These are phyloP conservation scores for Monopterus albus DNA, from an alignment of 2,113 vertebrate genomes.

Conservation along the genomic window DNA sequence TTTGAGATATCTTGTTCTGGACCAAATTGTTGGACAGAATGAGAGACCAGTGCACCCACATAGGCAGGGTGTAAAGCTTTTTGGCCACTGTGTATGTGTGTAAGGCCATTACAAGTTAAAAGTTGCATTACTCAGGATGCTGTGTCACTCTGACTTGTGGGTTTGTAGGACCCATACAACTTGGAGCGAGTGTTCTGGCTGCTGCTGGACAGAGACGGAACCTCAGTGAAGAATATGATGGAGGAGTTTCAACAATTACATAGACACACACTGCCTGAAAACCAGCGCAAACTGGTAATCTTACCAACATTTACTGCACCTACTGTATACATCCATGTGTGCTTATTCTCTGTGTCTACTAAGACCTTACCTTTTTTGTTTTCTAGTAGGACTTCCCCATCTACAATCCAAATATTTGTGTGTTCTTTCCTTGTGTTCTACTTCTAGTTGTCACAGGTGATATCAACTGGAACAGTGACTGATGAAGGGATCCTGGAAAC, in stretches of 20 bases:
- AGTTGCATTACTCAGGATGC: neutral
- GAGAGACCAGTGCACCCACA: neutral
- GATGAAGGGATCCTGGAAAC: constrained; percentile 80
- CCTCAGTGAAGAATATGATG: constrained; percentile 85
- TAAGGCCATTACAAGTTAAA: no score
- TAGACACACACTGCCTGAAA: constrained; percentile 74
- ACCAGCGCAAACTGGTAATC: constrained; percentile 75
- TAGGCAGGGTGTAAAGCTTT: neutral
- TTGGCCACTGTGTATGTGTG: no score
- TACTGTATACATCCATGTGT: neutral
- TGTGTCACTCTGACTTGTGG: constrained; percentile 4
- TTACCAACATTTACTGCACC: neutral
- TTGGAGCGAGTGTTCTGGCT: constrained; percentile 95
- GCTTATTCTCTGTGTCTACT: no score
- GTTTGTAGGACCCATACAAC: constrained; percentile 91
- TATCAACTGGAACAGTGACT: constrained; percentile 71
- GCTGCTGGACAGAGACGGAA: constrained; percentile 79
- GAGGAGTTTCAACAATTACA: constrained; percentile 84
- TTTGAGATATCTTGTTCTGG: neutral
- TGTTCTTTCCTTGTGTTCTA: neutral
- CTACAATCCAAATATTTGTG: no score
- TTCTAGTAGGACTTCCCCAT: no score
- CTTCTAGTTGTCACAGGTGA: constrained; percentile 66
- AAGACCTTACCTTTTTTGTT: no score
- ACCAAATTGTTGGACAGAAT: neutral